Conservation (phyloP, 2,113 vertebrate species). For the Myotis yumanensis region DNA sequence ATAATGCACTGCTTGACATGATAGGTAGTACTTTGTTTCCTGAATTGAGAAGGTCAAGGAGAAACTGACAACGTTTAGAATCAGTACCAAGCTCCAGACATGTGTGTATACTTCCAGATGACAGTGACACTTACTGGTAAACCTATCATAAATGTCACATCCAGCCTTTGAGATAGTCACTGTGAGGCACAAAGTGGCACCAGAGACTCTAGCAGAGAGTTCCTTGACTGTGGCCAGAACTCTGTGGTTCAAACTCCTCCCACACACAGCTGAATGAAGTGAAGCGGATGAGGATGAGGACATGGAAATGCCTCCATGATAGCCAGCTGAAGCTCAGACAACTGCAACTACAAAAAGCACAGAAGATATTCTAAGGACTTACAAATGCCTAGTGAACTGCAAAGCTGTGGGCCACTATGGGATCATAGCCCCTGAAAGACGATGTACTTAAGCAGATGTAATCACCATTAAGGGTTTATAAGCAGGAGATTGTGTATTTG, state of each 20-base stretch:
- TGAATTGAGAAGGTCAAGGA: not conserved
- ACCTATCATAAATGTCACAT: not conserved
- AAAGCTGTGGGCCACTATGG: not conserved
- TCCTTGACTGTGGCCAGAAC: not conserved
- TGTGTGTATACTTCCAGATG: not conserved
- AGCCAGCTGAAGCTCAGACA: slow-evolving; percentile 1
- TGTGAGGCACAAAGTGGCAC: not conserved
- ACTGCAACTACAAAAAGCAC: not conserved
- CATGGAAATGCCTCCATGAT: not conserved
- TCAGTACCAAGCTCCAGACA: not conserved
- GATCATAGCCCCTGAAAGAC: not conserved
- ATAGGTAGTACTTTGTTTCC: not conserved
- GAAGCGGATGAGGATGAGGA: not conserved
- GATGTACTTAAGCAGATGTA: not conserved
- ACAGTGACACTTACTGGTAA: not conserved
- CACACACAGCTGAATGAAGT: not conserved
- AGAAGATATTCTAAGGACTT: slow-evolving; percentile 10
- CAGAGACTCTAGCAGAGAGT: not conserved
- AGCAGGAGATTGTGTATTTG: not conserved
- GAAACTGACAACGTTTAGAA: not conserved
- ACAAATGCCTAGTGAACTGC: not conserved
- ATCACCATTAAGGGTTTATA: slow-evolving; percentile 25
- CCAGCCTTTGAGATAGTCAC: not conserved
- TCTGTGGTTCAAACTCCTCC: not conserved
- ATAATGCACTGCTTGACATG: not conserved